Percentiles rank a stretch among this genome's conserved stretches.
These are phyloP conservation scores for Orchesella cincta DNA, from an alignment of 1,140 invertebrate genomes.

Conservation along the genomic window DNA sequence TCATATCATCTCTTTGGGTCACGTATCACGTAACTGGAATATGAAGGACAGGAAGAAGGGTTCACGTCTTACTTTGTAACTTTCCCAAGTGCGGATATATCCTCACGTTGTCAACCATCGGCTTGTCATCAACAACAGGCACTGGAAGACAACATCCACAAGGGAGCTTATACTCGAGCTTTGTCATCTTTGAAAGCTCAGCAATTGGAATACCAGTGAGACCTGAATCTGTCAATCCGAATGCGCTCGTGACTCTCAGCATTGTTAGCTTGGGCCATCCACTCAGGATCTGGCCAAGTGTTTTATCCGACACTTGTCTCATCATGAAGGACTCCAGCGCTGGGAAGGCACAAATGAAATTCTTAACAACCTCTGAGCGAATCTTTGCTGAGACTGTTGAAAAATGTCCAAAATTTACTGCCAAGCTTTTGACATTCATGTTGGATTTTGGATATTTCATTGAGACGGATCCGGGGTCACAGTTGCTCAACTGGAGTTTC, in stretches of 20 bases:
- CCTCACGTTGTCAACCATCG: not conserved
- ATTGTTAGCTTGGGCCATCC: slow-evolving; percentile 35
- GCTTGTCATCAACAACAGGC: slow-evolving; percentile 10
- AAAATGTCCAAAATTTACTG: slow-evolving; percentile 39
- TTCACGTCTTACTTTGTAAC: not conserved
- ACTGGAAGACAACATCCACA: slow-evolving; percentile 36
- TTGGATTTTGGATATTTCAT: slow-evolving; percentile 22
- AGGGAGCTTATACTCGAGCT: slow-evolving; percentile 15
- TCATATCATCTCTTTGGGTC: not conserved
- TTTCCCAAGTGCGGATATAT: not conserved
- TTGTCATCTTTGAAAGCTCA: slow-evolving; percentile 15
- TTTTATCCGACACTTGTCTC: slow-evolving; percentile 40
- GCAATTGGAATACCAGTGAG: slow-evolving; percentile 32
- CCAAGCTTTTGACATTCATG: slow-evolving; percentile 18
- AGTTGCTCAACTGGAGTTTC: slow-evolving; percentile 36
- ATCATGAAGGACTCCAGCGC: slow-evolving; percentile 35
- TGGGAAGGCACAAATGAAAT: slow-evolving; percentile 22
- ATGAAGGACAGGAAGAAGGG: not conserved
- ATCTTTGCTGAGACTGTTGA: not conserved
- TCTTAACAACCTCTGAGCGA: slow-evolving; percentile 4
- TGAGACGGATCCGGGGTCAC: slow-evolving; percentile 17
- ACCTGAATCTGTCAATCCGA: slow-evolving; percentile 38
- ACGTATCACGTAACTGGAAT: not conserved
- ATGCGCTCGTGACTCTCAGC: slow-evolving; percentile 26
- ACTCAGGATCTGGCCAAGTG: slow-evolving; percentile 17